phyloP scores from a whole-genome alignment of 2,113 vertebrate species.

The Cheilinus undulatus region DNA sequence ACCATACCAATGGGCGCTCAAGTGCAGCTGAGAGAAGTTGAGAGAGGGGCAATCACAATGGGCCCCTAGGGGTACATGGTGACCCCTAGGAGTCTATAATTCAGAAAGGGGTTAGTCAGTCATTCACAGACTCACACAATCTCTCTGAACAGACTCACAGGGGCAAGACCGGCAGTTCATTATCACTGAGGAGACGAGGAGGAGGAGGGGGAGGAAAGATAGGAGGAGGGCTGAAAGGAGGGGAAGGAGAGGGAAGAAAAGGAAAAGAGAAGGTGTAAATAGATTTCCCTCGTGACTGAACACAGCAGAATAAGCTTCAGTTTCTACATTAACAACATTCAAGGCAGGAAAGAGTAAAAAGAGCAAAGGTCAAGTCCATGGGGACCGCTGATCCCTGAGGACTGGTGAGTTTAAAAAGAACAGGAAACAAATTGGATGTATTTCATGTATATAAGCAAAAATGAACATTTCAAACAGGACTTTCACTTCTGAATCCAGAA shows the following conservation, averaged over 20 bases:
- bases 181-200: constrained; percentile 76
- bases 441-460: background rate
- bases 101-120: constrained; percentile 94
- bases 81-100: constrained; percentile 98
- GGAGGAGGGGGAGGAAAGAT: constrained; percentile 13
- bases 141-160: constrained; percentile 94
- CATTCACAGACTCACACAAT: constrained; percentile 60
- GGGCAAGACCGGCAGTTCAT: constrained; percentile 96
- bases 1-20: constrained; percentile 76
- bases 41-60: constrained; percentile 90
- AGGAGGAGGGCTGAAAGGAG: constrained; percentile 38
- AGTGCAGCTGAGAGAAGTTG: constrained; percentile 94
- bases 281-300: constrained; percentile 3
- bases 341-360: constrained; percentile 37
- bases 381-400: background rate
- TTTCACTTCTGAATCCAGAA: background rate
- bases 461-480: background rate
- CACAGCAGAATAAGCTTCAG: background rate
- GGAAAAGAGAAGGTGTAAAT: constrained; percentile 53
- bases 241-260: constrained; percentile 34
- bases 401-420: background rate
- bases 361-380: constrained; percentile 6
- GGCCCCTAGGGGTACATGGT: constrained; percentile 77
- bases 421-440: background rate
- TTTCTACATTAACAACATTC: constrained; percentile 5